A percentile compares a stretch with the other conserved stretches of the same genome.
Evolutionary conservation across 2,888 invertebrate species (phyloP).

Genomic region (Oligia fasciuncula): DNA sequence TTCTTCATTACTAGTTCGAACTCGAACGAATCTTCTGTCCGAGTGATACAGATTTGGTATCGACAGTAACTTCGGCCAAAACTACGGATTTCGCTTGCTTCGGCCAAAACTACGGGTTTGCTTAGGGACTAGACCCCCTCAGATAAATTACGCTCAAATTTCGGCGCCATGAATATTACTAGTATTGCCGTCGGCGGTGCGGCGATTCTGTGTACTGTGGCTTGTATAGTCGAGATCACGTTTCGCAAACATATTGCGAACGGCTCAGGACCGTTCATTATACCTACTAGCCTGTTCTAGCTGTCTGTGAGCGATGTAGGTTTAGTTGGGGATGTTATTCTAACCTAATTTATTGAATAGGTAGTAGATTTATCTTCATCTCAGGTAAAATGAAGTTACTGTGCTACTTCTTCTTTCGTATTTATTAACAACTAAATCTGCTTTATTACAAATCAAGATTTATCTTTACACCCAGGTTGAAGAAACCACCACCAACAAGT

Average conservation of each 20-base stretch:
- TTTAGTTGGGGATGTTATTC: constrained; percentile 10
- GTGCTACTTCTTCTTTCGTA: too few relatives aligned
- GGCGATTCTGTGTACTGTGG: neutral
- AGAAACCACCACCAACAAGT: neutral
- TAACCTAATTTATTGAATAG: constrained; percentile 26
- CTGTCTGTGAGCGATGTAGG: constrained; percentile 14
- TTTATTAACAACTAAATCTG: neutral
- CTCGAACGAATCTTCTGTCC: too few relatives aligned
- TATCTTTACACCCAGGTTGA: neutral
- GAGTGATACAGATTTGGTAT: too few relatives aligned
- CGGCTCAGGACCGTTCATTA: constrained; percentile 26
- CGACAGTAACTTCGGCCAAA: too few relatives aligned
- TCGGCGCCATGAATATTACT: too few relatives aligned
- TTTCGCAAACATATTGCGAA: constrained; percentile 45
- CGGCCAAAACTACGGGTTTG: neutral
- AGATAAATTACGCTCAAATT: neutral
- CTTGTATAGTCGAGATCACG: constrained; percentile 29
- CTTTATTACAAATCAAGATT: neutral
- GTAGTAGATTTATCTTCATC: constrained; percentile 24
- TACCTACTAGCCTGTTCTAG: neutral
- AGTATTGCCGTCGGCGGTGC: neutral
- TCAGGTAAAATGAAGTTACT: neutral
- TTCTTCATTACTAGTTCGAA: neutral
- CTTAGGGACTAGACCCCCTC: neutral
- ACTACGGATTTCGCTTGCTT: too few relatives aligned